Conservation (phyloP, 2,113 vertebrate genomes). For the Myotis brandtii region DNA sequence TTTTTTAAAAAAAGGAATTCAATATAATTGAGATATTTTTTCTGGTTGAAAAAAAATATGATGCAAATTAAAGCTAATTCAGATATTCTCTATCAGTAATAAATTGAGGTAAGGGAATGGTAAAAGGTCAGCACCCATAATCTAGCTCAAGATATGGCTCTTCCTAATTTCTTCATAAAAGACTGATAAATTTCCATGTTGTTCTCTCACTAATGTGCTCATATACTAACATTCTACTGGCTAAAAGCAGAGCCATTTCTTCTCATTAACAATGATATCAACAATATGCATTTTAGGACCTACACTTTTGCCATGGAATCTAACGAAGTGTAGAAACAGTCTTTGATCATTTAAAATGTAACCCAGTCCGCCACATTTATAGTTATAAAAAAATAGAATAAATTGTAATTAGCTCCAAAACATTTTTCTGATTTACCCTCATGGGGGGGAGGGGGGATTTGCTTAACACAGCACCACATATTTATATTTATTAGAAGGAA, state of each 20-base stretch:
- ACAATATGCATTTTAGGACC: not conserved
- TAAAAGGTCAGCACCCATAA: not conserved
- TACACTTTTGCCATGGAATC: not conserved
- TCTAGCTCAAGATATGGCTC: not conserved
- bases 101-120: not conserved
- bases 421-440: not conserved
- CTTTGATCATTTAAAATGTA: constrained; percentile 23
- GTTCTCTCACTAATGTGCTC: not conserved
- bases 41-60: not conserved
- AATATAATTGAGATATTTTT: constrained; percentile 13
- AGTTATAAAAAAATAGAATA: not conserved
- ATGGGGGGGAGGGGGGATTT: not conserved
- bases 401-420: not conserved
- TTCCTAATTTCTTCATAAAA: constrained; percentile 17
- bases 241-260: not conserved
- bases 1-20: constrained; percentile 21
- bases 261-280: constrained; percentile 51
- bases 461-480: not conserved
- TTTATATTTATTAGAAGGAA: not conserved
- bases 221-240: not conserved
- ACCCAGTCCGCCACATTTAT: not conserved
- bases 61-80: constrained; percentile 28
- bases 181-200: not conserved
- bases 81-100: not conserved
- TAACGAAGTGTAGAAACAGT: constrained; percentile 15